A percentile compares a stretch with the other conserved stretches of the same genome.
phyloP scores from a whole-genome alignment of 2,113 vertebrate species.

The Lamprologus callipterus region DNA sequence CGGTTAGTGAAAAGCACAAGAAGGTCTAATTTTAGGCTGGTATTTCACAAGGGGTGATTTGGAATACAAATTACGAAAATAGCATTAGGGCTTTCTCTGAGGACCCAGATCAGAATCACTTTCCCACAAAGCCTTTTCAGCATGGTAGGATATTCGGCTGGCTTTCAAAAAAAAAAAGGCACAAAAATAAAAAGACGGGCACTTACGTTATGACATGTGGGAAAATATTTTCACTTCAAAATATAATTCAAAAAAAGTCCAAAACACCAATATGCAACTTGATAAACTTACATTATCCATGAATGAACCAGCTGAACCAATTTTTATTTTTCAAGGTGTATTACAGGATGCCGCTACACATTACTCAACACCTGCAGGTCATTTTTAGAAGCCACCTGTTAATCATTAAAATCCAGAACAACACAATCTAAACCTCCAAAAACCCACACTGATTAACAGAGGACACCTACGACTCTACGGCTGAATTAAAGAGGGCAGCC shows the following conservation, averaged over 20 bases:
- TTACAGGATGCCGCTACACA: neutral
- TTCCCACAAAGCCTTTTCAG: constrained; percentile 64
- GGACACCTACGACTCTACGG: neutral
- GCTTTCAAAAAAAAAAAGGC: neutral
- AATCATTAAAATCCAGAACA: constrained; percentile 45
- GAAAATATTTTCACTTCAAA: neutral
- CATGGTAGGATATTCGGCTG: neutral
- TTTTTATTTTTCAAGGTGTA: neutral
- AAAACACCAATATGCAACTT: neutral
- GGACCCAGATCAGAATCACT: constrained; percentile 28
- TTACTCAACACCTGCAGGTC: constrained; percentile 26
- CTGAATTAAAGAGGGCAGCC: neutral
- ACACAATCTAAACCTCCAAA: neutral
- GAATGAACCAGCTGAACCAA: neutral
- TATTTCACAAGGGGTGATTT: constrained; percentile 62
- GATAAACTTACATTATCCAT: neutral
- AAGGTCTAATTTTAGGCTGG: constrained; percentile 67
- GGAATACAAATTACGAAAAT: constrained; percentile 55
- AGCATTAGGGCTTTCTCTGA: constrained; percentile 59
- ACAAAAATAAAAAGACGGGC: neutral
- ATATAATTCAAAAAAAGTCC: neutral
- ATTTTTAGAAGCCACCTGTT: constrained; percentile 18
- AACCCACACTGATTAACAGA: neutral
- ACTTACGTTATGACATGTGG: neutral
- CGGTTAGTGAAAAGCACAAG: constrained; percentile 35